phyloP scores from a whole-genome alignment of 2,797 vertebrate species.

The Gadopsis bispinosus region DNA sequence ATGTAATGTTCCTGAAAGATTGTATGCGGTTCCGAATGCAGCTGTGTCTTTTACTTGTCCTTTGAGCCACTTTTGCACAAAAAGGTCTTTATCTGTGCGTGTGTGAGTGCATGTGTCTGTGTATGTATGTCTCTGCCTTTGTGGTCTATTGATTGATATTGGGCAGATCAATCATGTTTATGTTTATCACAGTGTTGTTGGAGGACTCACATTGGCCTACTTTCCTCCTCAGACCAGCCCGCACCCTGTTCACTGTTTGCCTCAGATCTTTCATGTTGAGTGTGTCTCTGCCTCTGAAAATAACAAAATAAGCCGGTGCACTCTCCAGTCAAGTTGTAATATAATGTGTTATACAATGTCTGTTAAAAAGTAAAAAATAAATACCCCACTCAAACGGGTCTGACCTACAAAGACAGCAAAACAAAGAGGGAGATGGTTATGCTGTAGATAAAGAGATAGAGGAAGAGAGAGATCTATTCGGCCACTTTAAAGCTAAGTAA shows the following conservation, averaged over 20 bases:
- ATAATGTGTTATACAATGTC: slow-evolving; percentile 14
- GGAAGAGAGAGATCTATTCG: not conserved
- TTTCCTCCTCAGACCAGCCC: slow-evolving; percentile 31
- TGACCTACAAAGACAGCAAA: slow-evolving; percentile 38
- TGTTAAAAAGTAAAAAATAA: slow-evolving; percentile 2
- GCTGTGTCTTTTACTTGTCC: slow-evolving; percentile 21
- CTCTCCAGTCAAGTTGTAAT: slow-evolving; percentile 7
- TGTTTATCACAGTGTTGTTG: slow-evolving; percentile 28
- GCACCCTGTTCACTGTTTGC: slow-evolving; percentile 34
- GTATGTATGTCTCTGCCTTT: slow-evolving; percentile 20
- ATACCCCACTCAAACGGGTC: slow-evolving; percentile 9
- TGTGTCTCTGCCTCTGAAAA: slow-evolving; percentile 28
- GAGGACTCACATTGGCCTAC: slow-evolving; percentile 43
- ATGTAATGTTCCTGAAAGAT: slow-evolving; percentile 12
- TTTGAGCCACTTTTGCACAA: slow-evolving; percentile 17
- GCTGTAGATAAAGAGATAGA: not conserved
- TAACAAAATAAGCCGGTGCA: slow-evolving; percentile 29
- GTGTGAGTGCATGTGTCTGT: slow-evolving; percentile 1
- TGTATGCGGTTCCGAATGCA: slow-evolving; percentile 2
- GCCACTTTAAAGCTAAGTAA: not conserved
- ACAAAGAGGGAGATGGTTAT: slow-evolving; percentile 3
- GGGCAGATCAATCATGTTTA: slow-evolving; percentile 15
- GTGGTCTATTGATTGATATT: slow-evolving; percentile 27
- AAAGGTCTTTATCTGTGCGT: slow-evolving; percentile 6
- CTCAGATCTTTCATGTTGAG: slow-evolving; percentile 37